Base-by-base conservation (phyloP, 2,113 vertebrate species). In the Copsychus sechellarum region DNA sequence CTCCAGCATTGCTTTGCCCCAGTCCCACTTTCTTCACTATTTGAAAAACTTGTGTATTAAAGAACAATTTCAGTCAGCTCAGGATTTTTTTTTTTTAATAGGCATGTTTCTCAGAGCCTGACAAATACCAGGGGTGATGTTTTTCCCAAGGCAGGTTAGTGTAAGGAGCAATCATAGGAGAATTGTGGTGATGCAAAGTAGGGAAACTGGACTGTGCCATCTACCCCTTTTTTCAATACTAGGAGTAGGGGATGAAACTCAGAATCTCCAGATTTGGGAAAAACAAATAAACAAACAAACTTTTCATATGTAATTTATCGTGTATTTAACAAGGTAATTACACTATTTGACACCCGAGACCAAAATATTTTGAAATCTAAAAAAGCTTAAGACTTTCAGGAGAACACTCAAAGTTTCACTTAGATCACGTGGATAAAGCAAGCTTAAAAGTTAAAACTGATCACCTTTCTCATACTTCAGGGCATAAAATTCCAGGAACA, bases 21-120 rank as follows among this genome's bases (percentile, higher is more conserved):
- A 58, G 0, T 48, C 61, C 11, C 0, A 0, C 13, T 82, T 81
- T 34, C 40, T 61, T 47, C 19, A 15, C 20, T 36, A 15, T 43
- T 56, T 86, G 81, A 70, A 86, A 83, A 66, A 14, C 25, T 22
- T 8, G 14, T 25, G 11, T 58, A 58, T 47, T 50, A 66, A 34
- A 60, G 24, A 67, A 78, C 10, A 25, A 5, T 51, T 86, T 86
- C 42, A 56, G 62, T 15, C 29, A 66, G 33, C 11, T 66, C 21
- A 13, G 45, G 18, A 38, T 67, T 73, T 53, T 45, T 45, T 29
- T 53, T 11, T 76, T 61, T 85, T 40, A 1, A 57, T 62, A 65
- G 20, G 38, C 77, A 45, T 53, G 42, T 51, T 90, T 20, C 42
- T 70, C 42, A 81, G 51, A 70, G 34, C 16, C 74, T 74, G 38